Percentiles rank a stretch among this genome's conserved stretches.
phyloP scores from a whole-genome alignment of 2,113 vertebrate genomes.

The Sakesphorus luctuosus region DNA sequence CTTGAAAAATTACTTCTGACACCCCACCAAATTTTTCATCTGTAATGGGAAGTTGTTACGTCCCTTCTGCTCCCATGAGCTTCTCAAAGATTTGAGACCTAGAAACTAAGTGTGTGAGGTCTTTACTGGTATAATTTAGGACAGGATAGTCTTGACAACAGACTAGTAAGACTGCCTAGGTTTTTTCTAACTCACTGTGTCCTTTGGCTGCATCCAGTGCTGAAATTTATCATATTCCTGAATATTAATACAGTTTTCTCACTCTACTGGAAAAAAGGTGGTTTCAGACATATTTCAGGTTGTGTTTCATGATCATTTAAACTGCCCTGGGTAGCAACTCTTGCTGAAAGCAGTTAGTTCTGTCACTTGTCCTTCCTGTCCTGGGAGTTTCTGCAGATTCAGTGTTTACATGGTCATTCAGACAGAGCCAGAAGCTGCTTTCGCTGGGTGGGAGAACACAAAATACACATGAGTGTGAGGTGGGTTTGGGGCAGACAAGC shows the following conservation, averaged over 20 bases:
- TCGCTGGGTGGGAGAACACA: not conserved
- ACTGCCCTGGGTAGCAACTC: not conserved
- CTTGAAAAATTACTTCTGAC: not conserved
- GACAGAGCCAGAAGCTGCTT: not conserved
- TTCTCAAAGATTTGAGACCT: not conserved
- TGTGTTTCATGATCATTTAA: not conserved
- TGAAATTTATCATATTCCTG: not conserved
- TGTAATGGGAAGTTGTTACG: not conserved
- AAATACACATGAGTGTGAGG: not conserved
- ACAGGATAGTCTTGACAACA: not conserved
- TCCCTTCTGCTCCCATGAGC: not conserved
- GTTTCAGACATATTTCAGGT: not conserved
- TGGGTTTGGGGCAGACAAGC: not conserved
- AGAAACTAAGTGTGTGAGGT: not conserved
- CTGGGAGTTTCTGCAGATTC: not conserved
- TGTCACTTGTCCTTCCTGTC: not conserved
- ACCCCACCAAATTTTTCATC: not conserved
- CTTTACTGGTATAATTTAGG: not conserved
- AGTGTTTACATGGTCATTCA: not conserved
- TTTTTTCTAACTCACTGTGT: not conserved
- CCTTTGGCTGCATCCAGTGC: not conserved
- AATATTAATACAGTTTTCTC: not conserved
- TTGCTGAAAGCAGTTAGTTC: not conserved
- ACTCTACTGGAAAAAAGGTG: not conserved
- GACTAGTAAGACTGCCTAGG: not conserved